phyloP scores from a whole-genome alignment of 1,140 invertebrate genomes.

The Penaeus indicus region DNA sequence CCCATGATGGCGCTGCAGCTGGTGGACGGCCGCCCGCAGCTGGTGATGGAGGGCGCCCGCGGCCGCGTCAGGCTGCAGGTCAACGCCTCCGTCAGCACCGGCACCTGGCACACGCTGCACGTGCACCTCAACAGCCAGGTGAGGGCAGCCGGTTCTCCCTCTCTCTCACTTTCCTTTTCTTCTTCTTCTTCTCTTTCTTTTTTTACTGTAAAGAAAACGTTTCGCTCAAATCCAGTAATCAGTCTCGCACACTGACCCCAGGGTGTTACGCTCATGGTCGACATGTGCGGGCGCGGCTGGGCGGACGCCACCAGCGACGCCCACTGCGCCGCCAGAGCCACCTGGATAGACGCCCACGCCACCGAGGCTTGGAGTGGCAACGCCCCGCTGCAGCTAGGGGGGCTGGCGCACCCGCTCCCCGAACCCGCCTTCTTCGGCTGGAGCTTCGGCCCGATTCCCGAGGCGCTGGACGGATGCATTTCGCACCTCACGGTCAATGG shows the following conservation, averaged over 20 bases:
- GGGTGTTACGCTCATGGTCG: slow-evolving; percentile 90
- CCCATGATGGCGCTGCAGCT: slow-evolving; percentile 92
- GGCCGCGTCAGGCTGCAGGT: slow-evolving; percentile 90
- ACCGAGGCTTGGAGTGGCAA: slow-evolving; percentile 97
- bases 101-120: slow-evolving; percentile 95
- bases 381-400: slow-evolving; percentile 92
- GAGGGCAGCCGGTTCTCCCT: not conserved
- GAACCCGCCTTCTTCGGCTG: slow-evolving; percentile 87
- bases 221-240: not conserved
- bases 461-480: slow-evolving; percentile 94
- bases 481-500: slow-evolving; percentile 95
- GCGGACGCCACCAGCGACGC: slow-evolving; percentile 89
- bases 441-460: slow-evolving; percentile 87
- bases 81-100: slow-evolving; percentile 89
- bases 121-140: slow-evolving; percentile 88
- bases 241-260: slow-evolving; percentile 71
- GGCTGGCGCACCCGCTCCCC: slow-evolving; percentile 80
- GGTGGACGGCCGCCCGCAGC: slow-evolving; percentile 87
- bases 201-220: not conserved
- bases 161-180: not conserved
- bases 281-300: slow-evolving; percentile 80
- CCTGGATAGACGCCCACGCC: slow-evolving; percentile 79
- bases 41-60: slow-evolving; percentile 94
- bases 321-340: slow-evolving; percentile 78
- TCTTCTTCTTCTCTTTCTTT: not conserved